A percentile compares a stretch with the other conserved stretches of the same genome.
These are phyloP conservation scores for Nomada fucata DNA, from an alignment of 2,888 invertebrate genomes.

Conservation along the genomic window DNA sequence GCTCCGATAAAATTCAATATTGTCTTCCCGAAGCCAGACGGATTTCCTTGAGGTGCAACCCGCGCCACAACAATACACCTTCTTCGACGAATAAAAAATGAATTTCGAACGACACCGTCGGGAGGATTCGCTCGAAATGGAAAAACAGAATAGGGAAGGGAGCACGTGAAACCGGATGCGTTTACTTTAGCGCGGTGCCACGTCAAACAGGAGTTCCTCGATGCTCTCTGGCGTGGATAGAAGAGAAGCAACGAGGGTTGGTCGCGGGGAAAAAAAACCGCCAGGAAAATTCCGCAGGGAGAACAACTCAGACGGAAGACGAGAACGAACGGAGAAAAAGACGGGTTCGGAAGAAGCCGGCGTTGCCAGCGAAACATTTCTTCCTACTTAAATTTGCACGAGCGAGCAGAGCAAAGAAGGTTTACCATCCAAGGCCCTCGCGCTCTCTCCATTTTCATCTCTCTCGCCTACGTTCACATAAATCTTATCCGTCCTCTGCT, in stretches of 20 bases:
- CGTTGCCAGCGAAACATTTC: conserved; percentile 60
- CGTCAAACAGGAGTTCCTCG: conserved; percentile 52
- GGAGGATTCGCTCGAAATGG: not conserved
- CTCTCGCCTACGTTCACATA: not conserved
- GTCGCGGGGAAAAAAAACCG: conserved; percentile 27
- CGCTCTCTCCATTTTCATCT: not conserved
- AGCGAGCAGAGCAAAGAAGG: conserved; percentile 61
- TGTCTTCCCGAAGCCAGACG: not conserved
- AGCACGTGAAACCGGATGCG: conserved; percentile 18
- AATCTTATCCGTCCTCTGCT: not conserved
- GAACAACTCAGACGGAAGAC: conserved; percentile 40
- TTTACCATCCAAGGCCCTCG: conserved; percentile 1
- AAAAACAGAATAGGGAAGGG: not conserved
- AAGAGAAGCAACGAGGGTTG: conserved; percentile 20
- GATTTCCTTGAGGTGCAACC: conserved; percentile 6
- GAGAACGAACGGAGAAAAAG: conserved; percentile 16
- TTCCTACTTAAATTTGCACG: conserved; percentile 70
- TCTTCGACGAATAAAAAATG: conserved; percentile 36
- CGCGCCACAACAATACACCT: not conserved
- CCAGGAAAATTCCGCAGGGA: conserved; percentile 51
- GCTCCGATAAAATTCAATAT: not conserved
- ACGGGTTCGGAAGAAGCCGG: conserved; percentile 21
- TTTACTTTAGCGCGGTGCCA: conserved; percentile 44
- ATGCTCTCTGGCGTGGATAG: conserved; percentile 25
- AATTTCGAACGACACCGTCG: conserved; percentile 36